Percentiles rank a stretch among this genome's conserved stretches.
phyloP scores from a whole-genome alignment of 2,888 invertebrate species.

The Tetramorium bicarinatum region DNA sequence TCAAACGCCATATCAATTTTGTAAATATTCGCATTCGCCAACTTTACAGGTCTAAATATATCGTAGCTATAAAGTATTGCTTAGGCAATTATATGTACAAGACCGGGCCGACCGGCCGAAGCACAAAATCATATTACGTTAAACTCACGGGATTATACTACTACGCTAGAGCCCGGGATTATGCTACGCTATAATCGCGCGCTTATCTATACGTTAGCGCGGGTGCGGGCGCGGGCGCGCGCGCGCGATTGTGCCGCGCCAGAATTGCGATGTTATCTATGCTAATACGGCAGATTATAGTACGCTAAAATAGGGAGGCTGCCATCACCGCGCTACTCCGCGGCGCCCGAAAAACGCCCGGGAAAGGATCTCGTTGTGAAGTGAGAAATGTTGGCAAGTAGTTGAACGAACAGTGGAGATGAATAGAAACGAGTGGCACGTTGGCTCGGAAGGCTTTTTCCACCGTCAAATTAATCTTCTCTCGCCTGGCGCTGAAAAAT shows the following conservation, averaged over 20 bases:
- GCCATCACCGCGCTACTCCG: slow-evolving; percentile 17
- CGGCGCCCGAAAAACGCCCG: not conserved
- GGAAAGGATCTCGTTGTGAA: not conserved
- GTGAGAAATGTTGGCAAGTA: slow-evolving; percentile 32
- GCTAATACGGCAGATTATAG: slow-evolving; percentile 50
- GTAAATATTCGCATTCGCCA: no score
- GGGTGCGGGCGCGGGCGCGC: no score
- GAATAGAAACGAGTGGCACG: slow-evolving; percentile 34
- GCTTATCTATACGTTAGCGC: slow-evolving; percentile 44
- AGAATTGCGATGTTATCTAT: slow-evolving; percentile 54
- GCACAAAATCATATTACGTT: slow-evolving; percentile 37
- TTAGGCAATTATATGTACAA: not conserved
- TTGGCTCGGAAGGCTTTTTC: not conserved
- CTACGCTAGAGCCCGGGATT: slow-evolving; percentile 32
- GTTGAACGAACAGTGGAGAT: slow-evolving; percentile 4
- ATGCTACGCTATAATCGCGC: slow-evolving; percentile 48
- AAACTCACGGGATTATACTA: slow-evolving; percentile 38
- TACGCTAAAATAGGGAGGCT: slow-evolving; percentile 43
- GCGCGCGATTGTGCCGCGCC: slow-evolving; percentile 33
- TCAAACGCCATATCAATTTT: no score
- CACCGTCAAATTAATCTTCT: slow-evolving; percentile 38
- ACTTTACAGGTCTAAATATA: not conserved
- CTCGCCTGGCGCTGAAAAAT: slow-evolving; percentile 20
- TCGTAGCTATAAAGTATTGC: slow-evolving; percentile 22
- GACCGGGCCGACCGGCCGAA: not conserved